These are phyloP conservation scores for Pteronotus mesoamericanus DNA, from an alignment of 2,797 vertebrate species.

Conservation along the genomic window DNA sequence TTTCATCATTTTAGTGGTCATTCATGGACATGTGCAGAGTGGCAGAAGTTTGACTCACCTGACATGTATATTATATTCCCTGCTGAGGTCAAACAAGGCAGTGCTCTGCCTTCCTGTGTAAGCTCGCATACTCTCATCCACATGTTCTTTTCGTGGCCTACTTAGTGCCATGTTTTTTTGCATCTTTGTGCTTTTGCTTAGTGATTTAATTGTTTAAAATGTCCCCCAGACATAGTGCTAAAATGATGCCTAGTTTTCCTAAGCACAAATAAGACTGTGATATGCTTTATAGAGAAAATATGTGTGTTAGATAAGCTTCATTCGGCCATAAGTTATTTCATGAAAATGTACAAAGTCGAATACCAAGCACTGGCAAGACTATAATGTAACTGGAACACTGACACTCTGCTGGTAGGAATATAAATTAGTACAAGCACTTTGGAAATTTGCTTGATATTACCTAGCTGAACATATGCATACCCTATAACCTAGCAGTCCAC, in stretches of 20 bases:
- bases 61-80: background rate
- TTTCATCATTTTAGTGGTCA: background rate
- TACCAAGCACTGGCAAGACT: background rate
- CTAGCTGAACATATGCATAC: background rate
- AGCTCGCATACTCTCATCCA: background rate
- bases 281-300: background rate
- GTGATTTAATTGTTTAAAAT: background rate
- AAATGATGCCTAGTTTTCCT: background rate
- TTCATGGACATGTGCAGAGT: background rate
- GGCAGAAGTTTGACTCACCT: background rate
- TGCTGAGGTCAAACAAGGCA: background rate
- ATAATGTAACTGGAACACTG: background rate
- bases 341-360: background rate
- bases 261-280: background rate
- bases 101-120: background rate
- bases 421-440: background rate
- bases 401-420: background rate
- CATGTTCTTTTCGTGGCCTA: background rate
- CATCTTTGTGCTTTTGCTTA: background rate
- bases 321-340: background rate
- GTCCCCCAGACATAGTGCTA: background rate
- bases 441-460: background rate
- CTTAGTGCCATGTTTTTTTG: background rate
- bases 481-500: background rate
- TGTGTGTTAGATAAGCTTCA: background rate